Percentiles rank a stretch among this genome's conserved stretches.
Evolutionary conservation across 2,113 vertebrate species (phyloP).

Genomic region (Hucho hucho): DNA sequence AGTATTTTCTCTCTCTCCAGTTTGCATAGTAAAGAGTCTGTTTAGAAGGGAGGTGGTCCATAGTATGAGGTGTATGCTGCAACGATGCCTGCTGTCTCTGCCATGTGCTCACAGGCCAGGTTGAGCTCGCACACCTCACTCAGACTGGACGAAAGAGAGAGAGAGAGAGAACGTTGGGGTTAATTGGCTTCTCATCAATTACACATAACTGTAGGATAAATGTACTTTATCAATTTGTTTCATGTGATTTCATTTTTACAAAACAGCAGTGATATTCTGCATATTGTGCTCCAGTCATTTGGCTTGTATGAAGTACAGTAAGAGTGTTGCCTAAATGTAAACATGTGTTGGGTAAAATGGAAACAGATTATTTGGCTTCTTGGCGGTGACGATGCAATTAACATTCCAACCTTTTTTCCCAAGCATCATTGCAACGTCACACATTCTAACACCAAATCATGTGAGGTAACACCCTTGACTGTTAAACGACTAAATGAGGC

Average conservation of each 20-base stretch:
- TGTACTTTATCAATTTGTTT: not conserved
- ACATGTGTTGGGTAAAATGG: too few relatives aligned
- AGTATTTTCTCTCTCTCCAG: too few relatives aligned
- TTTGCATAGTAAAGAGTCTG: slow-evolving; percentile 17
- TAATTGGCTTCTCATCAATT: not conserved
- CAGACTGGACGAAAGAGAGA: slow-evolving; percentile 55
- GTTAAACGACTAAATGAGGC: not conserved
- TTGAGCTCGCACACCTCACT: slow-evolving; percentile 82
- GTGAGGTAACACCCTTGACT: not conserved
- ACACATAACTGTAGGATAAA: not conserved
- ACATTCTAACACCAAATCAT: not conserved
- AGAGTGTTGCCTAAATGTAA: too few relatives aligned
- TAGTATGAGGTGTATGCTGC: slow-evolving; percentile 79
- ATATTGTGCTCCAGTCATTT: not conserved
- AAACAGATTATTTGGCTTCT: not conserved
- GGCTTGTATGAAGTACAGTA: too few relatives aligned
- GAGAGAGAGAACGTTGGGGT: not conserved
- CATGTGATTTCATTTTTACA: not conserved
- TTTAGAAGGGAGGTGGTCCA: slow-evolving; percentile 75
- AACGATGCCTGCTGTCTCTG: slow-evolving; percentile 74
- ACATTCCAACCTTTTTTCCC: not conserved
- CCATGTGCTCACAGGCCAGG: slow-evolving; percentile 78
- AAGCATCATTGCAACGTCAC: not conserved
- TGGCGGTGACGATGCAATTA: not conserved
- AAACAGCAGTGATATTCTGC: not conserved